Base-by-base conservation (phyloP, 2,797 vertebrate genomes). In the Darevskia mixta region DNA sequence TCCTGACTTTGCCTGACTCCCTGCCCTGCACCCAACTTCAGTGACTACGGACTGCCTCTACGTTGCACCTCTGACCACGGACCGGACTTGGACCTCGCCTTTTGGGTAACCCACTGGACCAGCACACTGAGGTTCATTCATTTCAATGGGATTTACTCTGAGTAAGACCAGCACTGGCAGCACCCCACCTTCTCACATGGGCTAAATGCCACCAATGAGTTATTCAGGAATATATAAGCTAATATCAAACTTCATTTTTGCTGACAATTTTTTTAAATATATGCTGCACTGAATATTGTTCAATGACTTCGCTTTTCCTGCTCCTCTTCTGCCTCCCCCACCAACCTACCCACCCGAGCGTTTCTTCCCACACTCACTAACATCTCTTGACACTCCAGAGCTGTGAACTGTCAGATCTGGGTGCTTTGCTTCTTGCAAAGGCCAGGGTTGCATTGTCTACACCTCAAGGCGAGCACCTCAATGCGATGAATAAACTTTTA, bases 281-380 rank as follows among this genome's bases (percentile, higher is more conserved):
- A 15, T 5, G 35, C 55, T 41, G 27, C 8, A 38, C 41, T 66
- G 49, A 55, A 55, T 82, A 18, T 32, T 27, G n/a, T 66, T 11
- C 79, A n/a, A 20, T 23, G 79, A 67, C 79, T 43, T 45, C 1
- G 2, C n/a, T n/a, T 41, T 29, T 41, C 18, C 20, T 64, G 61
- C 10, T 23, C 25, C 35, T 23, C 4, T 8, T 0, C 3, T 27
- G 27, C 18, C 3, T 9, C 38, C 35, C 38, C 20, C 6, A 2
- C 7, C 41, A 7, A 9, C 32, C 13, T 15, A 55, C 49, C 49
- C 49, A 55, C 49, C 49, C 11, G 3, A 55, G 49, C 13, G 11
- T 13, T 41, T 25, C 27, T 7, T 49, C 66, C 35, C 0, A 27
- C 35, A 8, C 17, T 11, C 7, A 8, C 0, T 1, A 0, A 67